Conservation (phyloP, 1,140 invertebrate genomes). For the Vollenhovia emeryi region DNA sequence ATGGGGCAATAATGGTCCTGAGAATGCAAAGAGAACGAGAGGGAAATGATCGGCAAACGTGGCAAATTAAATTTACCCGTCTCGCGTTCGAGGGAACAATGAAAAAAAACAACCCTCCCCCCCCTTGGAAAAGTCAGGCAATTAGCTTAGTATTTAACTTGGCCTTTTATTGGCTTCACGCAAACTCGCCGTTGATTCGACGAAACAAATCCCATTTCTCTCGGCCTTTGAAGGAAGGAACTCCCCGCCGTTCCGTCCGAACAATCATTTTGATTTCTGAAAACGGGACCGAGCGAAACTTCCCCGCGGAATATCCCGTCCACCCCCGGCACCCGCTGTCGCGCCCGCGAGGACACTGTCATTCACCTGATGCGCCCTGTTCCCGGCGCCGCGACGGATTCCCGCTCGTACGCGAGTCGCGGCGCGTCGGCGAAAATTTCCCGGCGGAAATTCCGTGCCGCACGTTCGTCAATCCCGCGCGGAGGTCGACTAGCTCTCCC, state of each 20-base stretch:
- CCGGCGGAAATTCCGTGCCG: background rate
- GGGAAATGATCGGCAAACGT: background rate
- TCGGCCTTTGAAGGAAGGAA: background rate
- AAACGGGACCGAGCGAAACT: background rate
- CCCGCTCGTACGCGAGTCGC: background rate
- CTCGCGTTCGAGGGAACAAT: background rate
- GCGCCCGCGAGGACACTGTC: background rate
- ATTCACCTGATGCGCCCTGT: background rate
- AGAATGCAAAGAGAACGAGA: background rate
- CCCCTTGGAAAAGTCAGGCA: background rate
- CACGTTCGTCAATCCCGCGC: background rate
- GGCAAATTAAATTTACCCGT: background rate
- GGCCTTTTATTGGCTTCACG: background rate
- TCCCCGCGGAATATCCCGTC: background rate
- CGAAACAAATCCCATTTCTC: background rate
- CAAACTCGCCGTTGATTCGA: background rate
- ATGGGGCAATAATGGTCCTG: background rate
- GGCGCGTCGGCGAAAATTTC: background rate
- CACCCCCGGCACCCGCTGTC: background rate
- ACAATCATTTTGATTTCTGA: no score
- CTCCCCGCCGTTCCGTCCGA: background rate
- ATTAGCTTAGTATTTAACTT: conserved; percentile 1
- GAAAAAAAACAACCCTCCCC: no score
- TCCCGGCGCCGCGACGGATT: background rate
- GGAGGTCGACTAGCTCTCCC: conserved; percentile 17